These are phyloP conservation scores for Labeo calbasu DNA, from an alignment of 2,797 vertebrate genomes.

Conservation along the genomic window DNA sequence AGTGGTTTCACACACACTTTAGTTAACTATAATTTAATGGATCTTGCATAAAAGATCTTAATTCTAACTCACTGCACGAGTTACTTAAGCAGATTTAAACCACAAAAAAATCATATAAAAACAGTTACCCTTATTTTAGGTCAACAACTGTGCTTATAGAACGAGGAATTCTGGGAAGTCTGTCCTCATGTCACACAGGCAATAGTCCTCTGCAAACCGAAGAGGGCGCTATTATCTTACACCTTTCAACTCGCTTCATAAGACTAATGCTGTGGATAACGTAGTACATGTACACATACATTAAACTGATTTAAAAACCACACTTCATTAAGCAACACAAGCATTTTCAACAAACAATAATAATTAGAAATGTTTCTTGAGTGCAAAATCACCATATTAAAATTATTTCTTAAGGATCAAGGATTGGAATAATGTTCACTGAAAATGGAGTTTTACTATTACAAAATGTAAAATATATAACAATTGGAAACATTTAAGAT, in stretches of 20 bases:
- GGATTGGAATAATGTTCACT: neutral
- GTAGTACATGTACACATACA: neutral
- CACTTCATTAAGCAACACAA: neutral
- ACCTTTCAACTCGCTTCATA: neutral
- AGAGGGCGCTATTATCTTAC: slow-evolving; percentile 35
- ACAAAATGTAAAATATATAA: neutral
- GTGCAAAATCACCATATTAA: neutral
- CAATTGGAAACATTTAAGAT: neutral
- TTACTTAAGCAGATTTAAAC: neutral
- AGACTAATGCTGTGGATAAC: neutral
- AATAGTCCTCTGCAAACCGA: neutral
- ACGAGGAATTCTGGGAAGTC: slow-evolving; percentile 12
- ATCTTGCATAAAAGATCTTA: neutral
- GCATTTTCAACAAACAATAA: neutral
- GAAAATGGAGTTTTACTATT: neutral
- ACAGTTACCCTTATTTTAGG: neutral
- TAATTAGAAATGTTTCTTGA: neutral
- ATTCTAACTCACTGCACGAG: neutral
- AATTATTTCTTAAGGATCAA: neutral
- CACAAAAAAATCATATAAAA: neutral
- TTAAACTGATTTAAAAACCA: neutral
- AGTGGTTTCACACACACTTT: neutral
- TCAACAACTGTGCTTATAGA: neutral
- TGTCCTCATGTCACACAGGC: neutral
- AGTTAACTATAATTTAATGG: neutral